These are phyloP conservation scores for Nipponacmea schrenckii DNA, from an alignment of 2,888 invertebrate genomes.

Conservation along the genomic window DNA sequence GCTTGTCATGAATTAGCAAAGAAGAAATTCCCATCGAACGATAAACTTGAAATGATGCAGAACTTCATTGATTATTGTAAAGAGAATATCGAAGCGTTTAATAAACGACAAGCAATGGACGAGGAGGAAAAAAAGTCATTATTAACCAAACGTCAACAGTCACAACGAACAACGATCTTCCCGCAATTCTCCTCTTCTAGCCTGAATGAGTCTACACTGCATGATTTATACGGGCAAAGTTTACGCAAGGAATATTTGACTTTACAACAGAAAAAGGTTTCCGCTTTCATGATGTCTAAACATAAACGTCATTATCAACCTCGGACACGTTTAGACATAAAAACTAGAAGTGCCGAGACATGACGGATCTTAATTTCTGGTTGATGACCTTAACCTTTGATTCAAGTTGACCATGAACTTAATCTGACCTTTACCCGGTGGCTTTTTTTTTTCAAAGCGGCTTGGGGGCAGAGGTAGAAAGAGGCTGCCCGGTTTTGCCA, in stretches of 20 bases:
- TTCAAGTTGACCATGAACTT: too few relatives aligned
- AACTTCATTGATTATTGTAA: conserved; percentile 55
- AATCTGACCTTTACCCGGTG: too few relatives aligned
- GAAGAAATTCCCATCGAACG: conserved; percentile 45
- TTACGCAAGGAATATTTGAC: neutral
- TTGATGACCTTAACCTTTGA: too few relatives aligned
- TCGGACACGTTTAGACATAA: neutral
- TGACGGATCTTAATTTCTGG: neutral
- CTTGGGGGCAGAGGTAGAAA: too few relatives aligned
- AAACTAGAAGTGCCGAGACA: neutral
- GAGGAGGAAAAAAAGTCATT: neutral
- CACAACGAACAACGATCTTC: neutral
- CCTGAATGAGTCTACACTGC: neutral
- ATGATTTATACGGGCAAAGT: neutral
- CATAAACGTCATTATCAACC: conserved; percentile 1
- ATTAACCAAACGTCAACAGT: neutral
- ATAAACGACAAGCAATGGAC: conserved; percentile 19
- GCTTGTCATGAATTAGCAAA: conserved; percentile 59
- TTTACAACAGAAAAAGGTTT: neutral
- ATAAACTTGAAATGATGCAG: conserved; percentile 47
- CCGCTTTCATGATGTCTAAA: neutral
- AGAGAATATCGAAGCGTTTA: conserved; percentile 36
- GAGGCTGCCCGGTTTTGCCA: too few relatives aligned
- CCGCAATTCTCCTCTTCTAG: neutral
- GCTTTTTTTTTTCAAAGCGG: too few relatives aligned